These are phyloP conservation scores for Ophioninae sp. DNA, from an alignment of 2,888 invertebrate genomes.

Conservation along the genomic window DNA sequence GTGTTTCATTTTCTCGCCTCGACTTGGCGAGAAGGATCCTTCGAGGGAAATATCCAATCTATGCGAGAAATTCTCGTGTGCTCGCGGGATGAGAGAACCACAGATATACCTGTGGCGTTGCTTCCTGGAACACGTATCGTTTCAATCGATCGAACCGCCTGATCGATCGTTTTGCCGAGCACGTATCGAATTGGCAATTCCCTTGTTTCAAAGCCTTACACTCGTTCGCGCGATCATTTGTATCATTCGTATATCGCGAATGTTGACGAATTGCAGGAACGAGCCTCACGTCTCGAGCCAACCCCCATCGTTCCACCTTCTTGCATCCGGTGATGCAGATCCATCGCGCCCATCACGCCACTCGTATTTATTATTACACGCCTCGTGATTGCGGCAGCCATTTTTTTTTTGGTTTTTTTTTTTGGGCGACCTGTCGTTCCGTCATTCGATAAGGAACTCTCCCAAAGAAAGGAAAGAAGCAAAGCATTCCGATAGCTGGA, in stretches of 20 bases:
- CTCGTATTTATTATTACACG: too few species aligned
- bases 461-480: too few species aligned
- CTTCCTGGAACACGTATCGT: constrained; percentile 51
- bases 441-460: too few species aligned
- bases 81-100: constrained; percentile 9
- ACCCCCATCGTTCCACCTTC: constrained; percentile 12
- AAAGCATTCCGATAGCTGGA: too few species aligned
- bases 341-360: not conserved
- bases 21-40: constrained; percentile 52
- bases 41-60: constrained; percentile 48
- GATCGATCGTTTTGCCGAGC: constrained; percentile 56
- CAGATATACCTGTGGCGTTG: not conserved
- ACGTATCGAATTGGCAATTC: constrained; percentile 59
- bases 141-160: constrained; percentile 54
- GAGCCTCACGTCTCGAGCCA: constrained; percentile 54
- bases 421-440: too few species aligned
- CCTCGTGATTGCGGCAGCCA: not conserved
- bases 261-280: constrained; percentile 58
- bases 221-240: constrained; percentile 49
- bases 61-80: constrained; percentile 48
- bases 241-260: constrained; percentile 47
- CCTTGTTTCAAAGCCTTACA: constrained; percentile 36
- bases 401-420: constrained; percentile 3
- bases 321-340: constrained; percentile 24
- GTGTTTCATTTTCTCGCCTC: constrained; percentile 33